Conservation (phyloP, 92 coral and sea anemone genomes). For the Diadumene lineata region DNA sequence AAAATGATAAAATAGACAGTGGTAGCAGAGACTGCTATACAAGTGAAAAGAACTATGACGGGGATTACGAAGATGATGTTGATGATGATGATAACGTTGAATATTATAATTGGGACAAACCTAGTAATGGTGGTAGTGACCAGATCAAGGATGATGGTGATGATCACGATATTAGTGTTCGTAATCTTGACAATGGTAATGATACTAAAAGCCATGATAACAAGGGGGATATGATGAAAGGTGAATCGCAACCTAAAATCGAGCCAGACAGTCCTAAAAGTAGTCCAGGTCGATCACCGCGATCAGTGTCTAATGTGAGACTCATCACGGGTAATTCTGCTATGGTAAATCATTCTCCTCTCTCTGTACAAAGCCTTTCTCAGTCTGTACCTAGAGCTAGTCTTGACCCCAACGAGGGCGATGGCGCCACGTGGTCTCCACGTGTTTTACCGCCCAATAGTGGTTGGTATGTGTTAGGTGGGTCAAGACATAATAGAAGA, state of each 20-base stretch:
- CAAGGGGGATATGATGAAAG: neutral
- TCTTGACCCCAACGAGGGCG: neutral
- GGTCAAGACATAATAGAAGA: conserved; percentile 25
- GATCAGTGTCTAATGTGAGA: neutral
- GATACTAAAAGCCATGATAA: neutral
- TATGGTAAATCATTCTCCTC: neutral
- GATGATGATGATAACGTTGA: neutral
- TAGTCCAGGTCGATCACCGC: neutral
- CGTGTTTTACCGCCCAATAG: conserved; percentile 1
- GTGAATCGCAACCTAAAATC: neutral
- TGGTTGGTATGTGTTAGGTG: conserved; percentile 18
- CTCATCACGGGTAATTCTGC: conserved; percentile 3
- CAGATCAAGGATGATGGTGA: neutral
- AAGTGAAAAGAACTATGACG: too few relatives aligned
- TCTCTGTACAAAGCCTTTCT: conserved; percentile 5
- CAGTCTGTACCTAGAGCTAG: neutral
- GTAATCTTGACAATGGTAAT: neutral
- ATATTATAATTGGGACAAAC: too few relatives aligned
- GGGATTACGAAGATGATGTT: neutral
- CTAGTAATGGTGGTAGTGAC: neutral
- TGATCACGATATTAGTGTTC: neutral
- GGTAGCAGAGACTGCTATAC: too few relatives aligned
- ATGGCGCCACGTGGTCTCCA: neutral
- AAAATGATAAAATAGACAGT: too few relatives aligned
- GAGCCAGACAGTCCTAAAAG: neutral